A percentile compares a stretch with the other conserved stretches of the same genome.
phyloP scores from a whole-genome alignment of 2,797 vertebrate species.

The Diceros bicornis region DNA sequence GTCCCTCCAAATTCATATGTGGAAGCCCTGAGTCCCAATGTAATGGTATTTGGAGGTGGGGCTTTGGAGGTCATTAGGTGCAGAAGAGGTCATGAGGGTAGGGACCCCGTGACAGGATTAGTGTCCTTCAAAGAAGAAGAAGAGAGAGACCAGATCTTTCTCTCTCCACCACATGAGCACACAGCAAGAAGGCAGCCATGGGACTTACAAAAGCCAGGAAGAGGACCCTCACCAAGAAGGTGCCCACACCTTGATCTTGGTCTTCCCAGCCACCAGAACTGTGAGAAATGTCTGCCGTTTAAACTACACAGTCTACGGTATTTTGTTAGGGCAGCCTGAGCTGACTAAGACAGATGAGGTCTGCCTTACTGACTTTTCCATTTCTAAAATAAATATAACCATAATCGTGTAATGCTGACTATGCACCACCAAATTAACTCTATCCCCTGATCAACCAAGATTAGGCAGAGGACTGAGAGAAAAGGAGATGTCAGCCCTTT shows the following conservation, averaged over 20 bases:
- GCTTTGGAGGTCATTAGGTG: not conserved
- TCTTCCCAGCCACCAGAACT: not conserved
- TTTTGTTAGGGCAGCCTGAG: not conserved
- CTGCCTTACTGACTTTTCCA: not conserved
- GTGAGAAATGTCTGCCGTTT: not conserved
- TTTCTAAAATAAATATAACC: constrained; percentile 28
- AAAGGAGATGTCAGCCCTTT: not conserved
- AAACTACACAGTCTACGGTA: not conserved
- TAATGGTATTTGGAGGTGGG: not conserved
- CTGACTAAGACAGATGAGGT: not conserved
- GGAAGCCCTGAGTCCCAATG: not conserved
- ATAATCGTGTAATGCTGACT: not conserved
- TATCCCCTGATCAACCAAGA: not conserved
- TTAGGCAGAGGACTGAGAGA: not conserved
- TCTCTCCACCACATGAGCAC: not conserved
- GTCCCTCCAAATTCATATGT: not conserved
- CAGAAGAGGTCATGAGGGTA: not conserved
- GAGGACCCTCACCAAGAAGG: not conserved
- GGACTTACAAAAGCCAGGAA: not conserved
- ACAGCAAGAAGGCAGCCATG: not conserved
- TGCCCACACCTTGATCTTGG: not conserved
- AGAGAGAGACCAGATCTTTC: not conserved
- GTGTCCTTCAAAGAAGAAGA: not conserved
- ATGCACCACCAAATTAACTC: not conserved
- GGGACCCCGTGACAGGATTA: not conserved